phyloP scores from a whole-genome alignment of 1,140 invertebrate species.

The Aphis gossypii region DNA sequence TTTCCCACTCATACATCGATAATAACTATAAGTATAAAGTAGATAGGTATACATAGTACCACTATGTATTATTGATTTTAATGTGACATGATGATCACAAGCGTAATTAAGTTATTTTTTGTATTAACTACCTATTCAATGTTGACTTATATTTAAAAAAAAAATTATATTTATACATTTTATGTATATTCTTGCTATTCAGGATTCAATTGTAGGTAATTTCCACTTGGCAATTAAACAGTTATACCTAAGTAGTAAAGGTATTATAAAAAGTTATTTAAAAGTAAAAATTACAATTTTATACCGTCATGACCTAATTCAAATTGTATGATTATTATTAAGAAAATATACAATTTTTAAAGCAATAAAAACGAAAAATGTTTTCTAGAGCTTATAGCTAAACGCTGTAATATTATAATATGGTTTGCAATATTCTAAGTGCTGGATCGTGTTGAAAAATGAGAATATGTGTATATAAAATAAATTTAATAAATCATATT shows the following conservation, averaged over 20 bases:
- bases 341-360: not conserved
- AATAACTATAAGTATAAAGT: not conserved
- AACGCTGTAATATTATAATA: not conserved
- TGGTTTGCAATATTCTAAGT: conserved; percentile 8
- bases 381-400: not conserved
- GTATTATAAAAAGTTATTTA: not conserved
- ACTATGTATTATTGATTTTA: not conserved
- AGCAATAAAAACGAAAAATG: not conserved
- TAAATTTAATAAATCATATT: not conserved
- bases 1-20: not conserved
- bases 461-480: not conserved
- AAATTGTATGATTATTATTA: not conserved
- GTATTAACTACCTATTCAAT: not conserved
- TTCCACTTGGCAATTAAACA: not conserved
- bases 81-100: not conserved
- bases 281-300: not conserved
- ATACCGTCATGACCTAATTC: not conserved
- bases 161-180: not conserved
- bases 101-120: not conserved
- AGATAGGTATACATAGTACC: not conserved
- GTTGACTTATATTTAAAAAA: not conserved
- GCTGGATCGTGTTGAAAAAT: not conserved
- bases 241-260: not conserved
- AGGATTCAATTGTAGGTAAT: not conserved
- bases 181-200: not conserved